These are phyloP conservation scores for Deilephila elpenor DNA, from an alignment of 2,888 invertebrate genomes.

Conservation along the genomic window DNA sequence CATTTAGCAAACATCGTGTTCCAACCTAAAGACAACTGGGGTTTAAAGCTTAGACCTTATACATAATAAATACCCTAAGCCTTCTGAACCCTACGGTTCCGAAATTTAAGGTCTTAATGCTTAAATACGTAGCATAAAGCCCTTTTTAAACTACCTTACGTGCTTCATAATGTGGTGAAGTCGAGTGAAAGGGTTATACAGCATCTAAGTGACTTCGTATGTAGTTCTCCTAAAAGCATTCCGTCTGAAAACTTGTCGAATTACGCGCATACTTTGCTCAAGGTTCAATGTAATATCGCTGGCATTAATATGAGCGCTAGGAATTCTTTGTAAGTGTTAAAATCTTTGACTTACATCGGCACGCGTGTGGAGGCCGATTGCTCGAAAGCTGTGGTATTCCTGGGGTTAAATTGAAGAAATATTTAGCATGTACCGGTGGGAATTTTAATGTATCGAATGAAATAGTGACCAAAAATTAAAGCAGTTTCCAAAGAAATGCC, in stretches of 20 bases:
- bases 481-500: no score
- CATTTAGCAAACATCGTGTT: no score
- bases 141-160: neutral
- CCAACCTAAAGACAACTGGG: no score
- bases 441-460: no score
- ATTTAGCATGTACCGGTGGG: no score
- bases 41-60: no score
- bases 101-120: neutral
- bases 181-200: slow-evolving; percentile 11
- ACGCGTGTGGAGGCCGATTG: no score
- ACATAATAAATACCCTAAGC: neutral
- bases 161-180: slow-evolving; percentile 3
- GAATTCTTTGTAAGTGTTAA: neutral
- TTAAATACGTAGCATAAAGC: neutral
- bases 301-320: neutral
- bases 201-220: slow-evolving; percentile 16
- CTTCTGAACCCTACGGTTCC: neutral
- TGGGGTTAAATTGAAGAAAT: no score
- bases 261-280: slow-evolving; percentile 17
- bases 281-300: neutral
- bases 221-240: slow-evolving; percentile 18
- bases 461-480: no score
- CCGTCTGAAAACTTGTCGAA: slow-evolving; percentile 19
- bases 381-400: no score
- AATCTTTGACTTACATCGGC: neutral